Base-by-base conservation (phyloP, 2,797 vertebrate species). In the Propithecus deckenii region DNA sequence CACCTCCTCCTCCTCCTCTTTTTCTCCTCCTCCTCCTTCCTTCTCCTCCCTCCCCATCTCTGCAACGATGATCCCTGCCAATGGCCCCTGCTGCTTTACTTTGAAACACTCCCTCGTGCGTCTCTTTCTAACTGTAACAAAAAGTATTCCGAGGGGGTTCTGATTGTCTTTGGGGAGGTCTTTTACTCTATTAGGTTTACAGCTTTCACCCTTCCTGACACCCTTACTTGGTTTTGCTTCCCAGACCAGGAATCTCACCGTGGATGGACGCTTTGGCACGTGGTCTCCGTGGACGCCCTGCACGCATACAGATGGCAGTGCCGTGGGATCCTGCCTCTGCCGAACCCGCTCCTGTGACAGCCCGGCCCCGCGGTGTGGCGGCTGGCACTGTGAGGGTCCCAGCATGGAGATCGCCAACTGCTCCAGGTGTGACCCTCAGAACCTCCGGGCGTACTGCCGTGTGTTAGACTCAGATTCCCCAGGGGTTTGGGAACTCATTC, bases 321-420 rank as follows among this genome's bases (percentile, higher is more conserved):
- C 98, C 0, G 83, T 99, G 1, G 99, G 99, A 28, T 98, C 99
- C 91, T 99, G 99, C 96, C 98, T 99, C 93, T 99, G 99, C 95
- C 99, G 99, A 43, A 99, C 99, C 0, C 99, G 99, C 4, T 98
- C 99, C 55, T 99, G 99, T 4, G 99, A 99, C 98, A 99, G 97
- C 97, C 99, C 99, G 0, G 98, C 98, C 94, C 99, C 99, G 7
- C 99, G 99, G 96, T 99, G 99, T 65, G 99, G 99, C 0, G 99
- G 99, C 0, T 99, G 99, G 98, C 98, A 98, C 25, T 99, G 99
- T 83, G 98, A 99, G 32, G 99, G 99, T 35, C 99, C 99, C 96
- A 99, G 98, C 9, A 98, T 99, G 96, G 99, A 99, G 98, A 99
- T 99, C 22, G 98, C 99, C 95, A 99, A 99, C 98, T 99, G 99